Evolutionary conservation across 1,140 invertebrate genomes (phyloP).

Genomic region (Papilio helenus): DNA sequence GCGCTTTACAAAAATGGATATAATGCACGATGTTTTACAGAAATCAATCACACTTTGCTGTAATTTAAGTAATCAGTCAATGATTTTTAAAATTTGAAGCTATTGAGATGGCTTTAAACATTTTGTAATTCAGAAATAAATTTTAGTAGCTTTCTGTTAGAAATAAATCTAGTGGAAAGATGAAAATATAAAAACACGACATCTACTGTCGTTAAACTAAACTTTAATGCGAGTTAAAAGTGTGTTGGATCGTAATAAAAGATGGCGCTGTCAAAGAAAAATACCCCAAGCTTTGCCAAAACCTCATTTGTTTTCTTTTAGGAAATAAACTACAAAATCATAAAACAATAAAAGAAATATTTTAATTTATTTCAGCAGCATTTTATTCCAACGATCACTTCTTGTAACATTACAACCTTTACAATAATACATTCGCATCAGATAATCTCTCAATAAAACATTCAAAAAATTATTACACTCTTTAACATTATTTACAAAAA

Average conservation of each 20-base stretch:
- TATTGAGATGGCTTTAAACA: too few species aligned
- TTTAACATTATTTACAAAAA: slow-evolving; percentile 75
- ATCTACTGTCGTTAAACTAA: background rate
- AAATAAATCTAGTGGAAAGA: too few species aligned
- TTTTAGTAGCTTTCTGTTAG: too few species aligned
- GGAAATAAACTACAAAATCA: background rate
- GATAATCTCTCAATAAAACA: slow-evolving; percentile 57
- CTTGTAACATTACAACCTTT: slow-evolving; percentile 65
- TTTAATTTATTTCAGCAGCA: slow-evolving; percentile 45
- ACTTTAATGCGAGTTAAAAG: background rate
- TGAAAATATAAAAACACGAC: background rate
- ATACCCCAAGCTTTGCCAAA: background rate
- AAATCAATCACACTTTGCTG: background rate
- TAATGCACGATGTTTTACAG: background rate
- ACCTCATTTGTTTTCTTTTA: background rate
- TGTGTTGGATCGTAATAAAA: background rate
- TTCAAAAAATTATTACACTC: slow-evolving; percentile 55
- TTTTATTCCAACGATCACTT: slow-evolving; percentile 65
- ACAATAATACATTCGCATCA: slow-evolving; percentile 61
- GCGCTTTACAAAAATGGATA: background rate
- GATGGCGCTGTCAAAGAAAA: background rate
- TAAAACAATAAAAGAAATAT: slow-evolving; percentile 33
- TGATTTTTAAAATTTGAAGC: too few species aligned
- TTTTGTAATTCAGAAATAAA: too few species aligned
- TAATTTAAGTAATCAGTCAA: background rate